These are phyloP conservation scores for Sebastes ruberrimus DNA, from an alignment of 2,797 vertebrate species.

Conservation along the genomic window DNA sequence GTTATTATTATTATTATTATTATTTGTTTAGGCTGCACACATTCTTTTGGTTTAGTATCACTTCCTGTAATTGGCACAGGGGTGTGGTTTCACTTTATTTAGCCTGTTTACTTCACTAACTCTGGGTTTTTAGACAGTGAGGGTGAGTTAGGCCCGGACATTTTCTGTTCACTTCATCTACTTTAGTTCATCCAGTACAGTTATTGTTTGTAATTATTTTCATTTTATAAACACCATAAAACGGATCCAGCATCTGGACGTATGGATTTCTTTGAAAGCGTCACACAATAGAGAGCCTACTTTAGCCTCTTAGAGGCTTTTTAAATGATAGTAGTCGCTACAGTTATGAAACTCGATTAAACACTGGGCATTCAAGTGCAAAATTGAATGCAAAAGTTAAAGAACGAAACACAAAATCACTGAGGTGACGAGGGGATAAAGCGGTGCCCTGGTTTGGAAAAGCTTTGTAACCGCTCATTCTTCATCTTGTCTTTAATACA, in stretches of 20 bases:
- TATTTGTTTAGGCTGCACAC: too few relatives aligned
- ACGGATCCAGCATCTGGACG: too few relatives aligned
- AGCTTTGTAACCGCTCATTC: background rate
- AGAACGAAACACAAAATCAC: background rate
- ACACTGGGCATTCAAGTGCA: background rate
- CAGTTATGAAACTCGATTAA: background rate
- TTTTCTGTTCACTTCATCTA: too few relatives aligned
- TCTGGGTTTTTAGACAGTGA: background rate
- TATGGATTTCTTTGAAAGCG: too few relatives aligned
- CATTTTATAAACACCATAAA: too few relatives aligned
- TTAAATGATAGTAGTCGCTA: too few relatives aligned
- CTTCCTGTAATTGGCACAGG: background rate
- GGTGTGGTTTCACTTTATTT: background rate
- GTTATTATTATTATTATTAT: too few relatives aligned
- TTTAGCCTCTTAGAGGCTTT: too few relatives aligned
- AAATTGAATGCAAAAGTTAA: background rate
- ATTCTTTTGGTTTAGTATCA: too few relatives aligned
- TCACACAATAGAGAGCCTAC: too few relatives aligned
- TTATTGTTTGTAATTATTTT: too few relatives aligned
- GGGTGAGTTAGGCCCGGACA: background rate
- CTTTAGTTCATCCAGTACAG: too few relatives aligned
- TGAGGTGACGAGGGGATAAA: background rate
- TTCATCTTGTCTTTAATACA: conserved; percentile 27
- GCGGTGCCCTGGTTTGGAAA: background rate
- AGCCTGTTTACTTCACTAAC: background rate